phyloP scores from a whole-genome alignment of 2,888 invertebrate species.

The Acanthosoma haemorrhoidale region DNA sequence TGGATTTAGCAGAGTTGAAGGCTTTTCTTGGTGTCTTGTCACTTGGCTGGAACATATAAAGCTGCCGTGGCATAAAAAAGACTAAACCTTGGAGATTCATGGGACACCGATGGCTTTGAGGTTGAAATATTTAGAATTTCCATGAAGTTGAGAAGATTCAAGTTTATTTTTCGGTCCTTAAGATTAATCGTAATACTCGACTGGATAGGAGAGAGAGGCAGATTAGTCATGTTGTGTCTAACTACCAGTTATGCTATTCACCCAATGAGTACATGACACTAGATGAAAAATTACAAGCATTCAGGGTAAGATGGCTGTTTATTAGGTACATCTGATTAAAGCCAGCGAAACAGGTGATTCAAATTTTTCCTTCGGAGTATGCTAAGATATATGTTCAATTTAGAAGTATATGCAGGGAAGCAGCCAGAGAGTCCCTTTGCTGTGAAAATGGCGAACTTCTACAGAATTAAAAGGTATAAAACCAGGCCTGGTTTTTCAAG shows the following conservation, averaged over 20 bases:
- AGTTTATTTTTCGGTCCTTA: background rate
- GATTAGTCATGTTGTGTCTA: background rate
- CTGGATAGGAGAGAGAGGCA: background rate
- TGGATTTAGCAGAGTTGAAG: slow-evolving; percentile 3
- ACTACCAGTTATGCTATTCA: slow-evolving; percentile 8
- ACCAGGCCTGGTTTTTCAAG: too few relatives aligned
- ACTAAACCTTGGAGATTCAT: background rate
- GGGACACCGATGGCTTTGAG: slow-evolving; percentile 7
- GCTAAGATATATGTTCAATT: background rate
- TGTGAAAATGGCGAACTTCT: too few relatives aligned
- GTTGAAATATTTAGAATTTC: slow-evolving; percentile 5
- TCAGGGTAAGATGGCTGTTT: slow-evolving; percentile 15
- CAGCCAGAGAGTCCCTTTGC: background rate
- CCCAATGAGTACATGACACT: slow-evolving; percentile 15
- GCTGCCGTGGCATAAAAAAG: background rate
- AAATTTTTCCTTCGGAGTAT: slow-evolving; percentile 18
- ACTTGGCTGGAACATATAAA: slow-evolving; percentile 16
- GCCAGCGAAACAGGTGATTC: slow-evolving; percentile 12
- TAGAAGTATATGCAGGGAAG: slow-evolving; percentile 1
- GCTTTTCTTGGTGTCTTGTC: slow-evolving; percentile 14
- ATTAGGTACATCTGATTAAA: background rate
- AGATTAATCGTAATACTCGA: slow-evolving; percentile 15
- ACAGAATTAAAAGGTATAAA: too few relatives aligned
- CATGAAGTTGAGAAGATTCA: background rate
- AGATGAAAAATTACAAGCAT: slow-evolving; percentile 22